Evolutionary conservation across 1,140 invertebrate species (phyloP).

Genomic region (Sycophila sp.): DNA sequence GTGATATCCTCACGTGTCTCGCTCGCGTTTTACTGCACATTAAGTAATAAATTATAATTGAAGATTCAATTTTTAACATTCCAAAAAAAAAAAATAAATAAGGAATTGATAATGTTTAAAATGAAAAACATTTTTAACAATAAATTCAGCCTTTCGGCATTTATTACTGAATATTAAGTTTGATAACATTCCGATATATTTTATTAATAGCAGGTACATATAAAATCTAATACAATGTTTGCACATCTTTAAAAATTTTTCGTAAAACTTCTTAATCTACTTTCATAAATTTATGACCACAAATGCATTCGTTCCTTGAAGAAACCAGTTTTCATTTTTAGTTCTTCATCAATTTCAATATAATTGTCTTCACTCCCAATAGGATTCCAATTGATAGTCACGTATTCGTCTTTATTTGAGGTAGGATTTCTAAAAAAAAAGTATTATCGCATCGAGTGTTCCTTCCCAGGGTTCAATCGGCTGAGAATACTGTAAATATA

Average conservation of each 20-base stretch:
- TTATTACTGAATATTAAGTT: too few species aligned
- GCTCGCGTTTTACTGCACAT: too few species aligned
- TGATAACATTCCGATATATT: too few species aligned
- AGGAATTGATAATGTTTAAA: too few species aligned
- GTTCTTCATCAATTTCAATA: constrained; percentile 56
- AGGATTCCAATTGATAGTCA: constrained; percentile 61
- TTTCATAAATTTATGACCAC: constrained; percentile 56
- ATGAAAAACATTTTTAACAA: too few species aligned
- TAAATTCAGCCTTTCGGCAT: too few species aligned
- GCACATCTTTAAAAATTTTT: background rate
- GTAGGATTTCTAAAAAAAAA: constrained; percentile 62
- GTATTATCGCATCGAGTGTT: constrained; percentile 66
- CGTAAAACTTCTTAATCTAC: constrained; percentile 42
- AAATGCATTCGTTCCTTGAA: constrained; percentile 56
- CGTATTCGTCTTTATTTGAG: constrained; percentile 49
- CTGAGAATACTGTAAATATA: constrained; percentile 66
- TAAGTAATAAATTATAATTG: too few species aligned
- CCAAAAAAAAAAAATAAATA: too few species aligned
- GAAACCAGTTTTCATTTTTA: constrained; percentile 58
- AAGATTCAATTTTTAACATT: too few species aligned
- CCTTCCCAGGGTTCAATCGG: constrained; percentile 71
- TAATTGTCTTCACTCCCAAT: constrained; percentile 59
- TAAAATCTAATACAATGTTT: too few species aligned
- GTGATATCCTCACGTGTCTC: too few species aligned
- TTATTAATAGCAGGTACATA: too few species aligned